Evolutionary conservation across 2,888 invertebrate species (phyloP).

Genomic region (Melieria omissa): DNA sequence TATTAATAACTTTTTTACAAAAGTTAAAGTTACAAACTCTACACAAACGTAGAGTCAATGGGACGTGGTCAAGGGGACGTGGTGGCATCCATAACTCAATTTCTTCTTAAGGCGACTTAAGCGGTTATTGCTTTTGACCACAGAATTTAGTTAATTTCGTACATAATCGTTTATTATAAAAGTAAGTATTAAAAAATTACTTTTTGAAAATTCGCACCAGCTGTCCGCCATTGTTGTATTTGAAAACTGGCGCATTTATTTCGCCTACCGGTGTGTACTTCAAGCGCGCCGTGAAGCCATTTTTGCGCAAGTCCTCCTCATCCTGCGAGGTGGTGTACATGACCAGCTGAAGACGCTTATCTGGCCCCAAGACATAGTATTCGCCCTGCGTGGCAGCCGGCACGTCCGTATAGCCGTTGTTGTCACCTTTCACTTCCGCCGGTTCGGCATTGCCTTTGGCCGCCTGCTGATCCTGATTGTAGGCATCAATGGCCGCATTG

Average conservation of each 20-base stretch:
- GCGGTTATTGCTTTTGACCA: no score
- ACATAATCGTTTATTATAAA: no score
- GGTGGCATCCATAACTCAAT: no score
- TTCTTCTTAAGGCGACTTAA: no score
- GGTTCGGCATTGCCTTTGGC: no score
- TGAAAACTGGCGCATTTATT: constrained; percentile 64
- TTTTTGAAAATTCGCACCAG: constrained; percentile 62
- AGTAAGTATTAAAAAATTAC: constrained; percentile 14
- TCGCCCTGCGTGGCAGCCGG: constrained; percentile 56
- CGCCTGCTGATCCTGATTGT: constrained; percentile 41
- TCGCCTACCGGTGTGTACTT: constrained; percentile 65
- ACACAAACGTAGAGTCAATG: no score
- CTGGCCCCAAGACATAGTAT: constrained; percentile 64
- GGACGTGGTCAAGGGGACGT: no score
- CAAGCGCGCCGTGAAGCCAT: constrained; percentile 64
- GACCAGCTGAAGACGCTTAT: constrained; percentile 64
- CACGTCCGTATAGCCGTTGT: constrained; percentile 28
- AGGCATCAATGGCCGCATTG: constrained; percentile 45
- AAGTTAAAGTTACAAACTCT: no score
- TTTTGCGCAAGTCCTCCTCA: constrained; percentile 54
- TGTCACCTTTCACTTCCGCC: constrained; percentile 17
- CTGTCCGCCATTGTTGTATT: constrained; percentile 63
- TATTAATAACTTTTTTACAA: no score
- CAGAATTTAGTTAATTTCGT: no score
- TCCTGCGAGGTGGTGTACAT: constrained; percentile 60